phyloP scores from a whole-genome alignment of 2,113 vertebrate species.

The Bos taurus region DNA sequence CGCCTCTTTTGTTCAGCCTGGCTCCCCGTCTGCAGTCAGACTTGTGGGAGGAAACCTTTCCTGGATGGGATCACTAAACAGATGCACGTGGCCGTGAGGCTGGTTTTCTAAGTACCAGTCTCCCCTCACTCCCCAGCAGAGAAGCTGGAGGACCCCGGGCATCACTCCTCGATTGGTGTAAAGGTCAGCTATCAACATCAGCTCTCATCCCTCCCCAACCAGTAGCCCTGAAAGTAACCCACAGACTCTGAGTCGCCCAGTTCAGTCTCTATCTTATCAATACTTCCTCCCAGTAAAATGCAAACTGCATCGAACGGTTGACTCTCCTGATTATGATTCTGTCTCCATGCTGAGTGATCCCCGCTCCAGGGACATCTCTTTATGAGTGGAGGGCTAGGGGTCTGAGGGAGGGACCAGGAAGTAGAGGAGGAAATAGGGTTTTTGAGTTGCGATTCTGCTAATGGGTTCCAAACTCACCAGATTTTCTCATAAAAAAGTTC shows the following conservation, averaged over 20 bases:
- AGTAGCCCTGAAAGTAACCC: neutral
- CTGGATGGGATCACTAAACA: accelerated
- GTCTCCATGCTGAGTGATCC: neutral
- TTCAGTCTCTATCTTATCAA: neutral
- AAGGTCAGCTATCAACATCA: neutral
- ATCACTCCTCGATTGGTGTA: accelerated
- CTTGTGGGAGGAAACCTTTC: neutral
- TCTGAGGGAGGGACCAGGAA: neutral
- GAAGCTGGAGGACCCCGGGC: neutral
- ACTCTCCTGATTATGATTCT: neutral
- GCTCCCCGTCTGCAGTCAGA: neutral
- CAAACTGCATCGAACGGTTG: neutral
- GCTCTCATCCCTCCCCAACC: neutral
- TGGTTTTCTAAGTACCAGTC: neutral
- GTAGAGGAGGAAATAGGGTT: neutral
- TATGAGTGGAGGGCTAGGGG: neutral
- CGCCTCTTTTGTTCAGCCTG: neutral
- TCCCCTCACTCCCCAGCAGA: neutral
- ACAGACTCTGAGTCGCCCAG: neutral
- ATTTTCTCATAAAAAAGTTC: neutral
- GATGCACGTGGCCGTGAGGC: accelerated
- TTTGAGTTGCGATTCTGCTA: neutral
- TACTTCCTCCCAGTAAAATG: neutral
- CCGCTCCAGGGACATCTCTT: neutral
- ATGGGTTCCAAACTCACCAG: neutral